phyloP scores from a whole-genome alignment of 2,888 invertebrate genomes.

The Aleiodes leptofemur region DNA sequence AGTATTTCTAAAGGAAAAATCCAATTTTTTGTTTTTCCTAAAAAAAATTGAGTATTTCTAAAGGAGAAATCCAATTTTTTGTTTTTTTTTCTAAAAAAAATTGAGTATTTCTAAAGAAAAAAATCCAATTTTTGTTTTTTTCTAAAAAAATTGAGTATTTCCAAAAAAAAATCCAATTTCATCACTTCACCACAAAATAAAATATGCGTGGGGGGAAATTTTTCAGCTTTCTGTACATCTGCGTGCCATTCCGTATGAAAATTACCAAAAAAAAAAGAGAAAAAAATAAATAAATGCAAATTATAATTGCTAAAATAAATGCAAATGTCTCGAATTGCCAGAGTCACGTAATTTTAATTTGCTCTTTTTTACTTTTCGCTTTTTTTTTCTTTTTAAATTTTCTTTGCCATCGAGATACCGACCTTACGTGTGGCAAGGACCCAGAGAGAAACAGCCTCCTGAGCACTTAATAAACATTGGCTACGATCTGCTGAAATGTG shows the following conservation, averaged over 20 bases:
- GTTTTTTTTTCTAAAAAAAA: too few relatives aligned
- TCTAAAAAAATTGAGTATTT: too few relatives aligned
- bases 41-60: too few relatives aligned
- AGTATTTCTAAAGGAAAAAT: too few relatives aligned
- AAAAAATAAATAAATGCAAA: neutral
- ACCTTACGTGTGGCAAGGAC: conserved; percentile 96
- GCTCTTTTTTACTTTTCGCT: neutral
- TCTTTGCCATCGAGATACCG: conserved; percentile 74
- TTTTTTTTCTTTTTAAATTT: neutral
- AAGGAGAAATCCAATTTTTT: too few relatives aligned
- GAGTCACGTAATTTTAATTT: conserved; percentile 8
- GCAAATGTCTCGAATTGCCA: neutral
- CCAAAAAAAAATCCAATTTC: too few relatives aligned
- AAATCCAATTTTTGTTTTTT: too few relatives aligned
- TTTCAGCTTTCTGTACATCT: neutral
- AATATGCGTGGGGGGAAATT: neutral
- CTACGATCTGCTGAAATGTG: conserved; percentile 72
- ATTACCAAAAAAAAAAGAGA: neutral
- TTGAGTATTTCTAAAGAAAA: too few relatives aligned
- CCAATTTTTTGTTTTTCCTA: too few relatives aligned
- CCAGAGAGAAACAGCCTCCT: conserved; percentile 96
- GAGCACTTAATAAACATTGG: conserved; percentile 92
- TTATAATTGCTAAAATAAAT: neutral
- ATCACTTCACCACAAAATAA: neutral
- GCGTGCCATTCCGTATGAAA: conserved; percentile 19